phyloP scores from a whole-genome alignment of 2,888 invertebrate species.

The Cephus sareptanus region DNA sequence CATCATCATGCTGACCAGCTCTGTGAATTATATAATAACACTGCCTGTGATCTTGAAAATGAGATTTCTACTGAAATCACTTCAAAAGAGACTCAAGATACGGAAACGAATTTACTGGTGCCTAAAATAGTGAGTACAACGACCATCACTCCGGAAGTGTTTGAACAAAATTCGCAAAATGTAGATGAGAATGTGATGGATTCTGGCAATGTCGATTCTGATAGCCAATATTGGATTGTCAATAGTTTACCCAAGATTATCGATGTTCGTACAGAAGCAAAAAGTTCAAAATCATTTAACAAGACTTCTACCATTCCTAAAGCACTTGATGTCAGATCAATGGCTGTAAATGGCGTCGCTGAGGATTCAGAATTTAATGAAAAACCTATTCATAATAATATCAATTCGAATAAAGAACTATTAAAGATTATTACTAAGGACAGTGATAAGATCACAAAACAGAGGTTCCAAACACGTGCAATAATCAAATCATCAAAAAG shows the following conservation, averaged over 20 bases:
- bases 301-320: constrained; percentile 20
- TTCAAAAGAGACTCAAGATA: background rate
- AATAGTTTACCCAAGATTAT: constrained; percentile 3
- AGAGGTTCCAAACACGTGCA: background rate
- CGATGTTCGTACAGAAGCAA: background rate
- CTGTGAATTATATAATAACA: background rate
- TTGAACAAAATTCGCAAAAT: constrained; percentile 37
- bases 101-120: constrained; percentile 26
- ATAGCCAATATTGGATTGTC: constrained; percentile 17
- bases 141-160: constrained; percentile 48
- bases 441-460: background rate
- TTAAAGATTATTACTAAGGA: background rate
- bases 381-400: background rate
- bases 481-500: background rate
- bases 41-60: background rate
- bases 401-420: background rate
- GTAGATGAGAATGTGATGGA: constrained; percentile 11
- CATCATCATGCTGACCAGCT: background rate
- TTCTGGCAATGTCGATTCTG: background rate
- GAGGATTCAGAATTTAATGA: background rate
- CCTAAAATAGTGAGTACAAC: constrained; percentile 50
- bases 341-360: constrained; percentile 14
- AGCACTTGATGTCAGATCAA: constrained; percentile 42
- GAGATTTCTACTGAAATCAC: background rate
- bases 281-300: background rate